phyloP scores from a whole-genome alignment of 2,888 invertebrate species.

The Brachylomia viminalis region DNA sequence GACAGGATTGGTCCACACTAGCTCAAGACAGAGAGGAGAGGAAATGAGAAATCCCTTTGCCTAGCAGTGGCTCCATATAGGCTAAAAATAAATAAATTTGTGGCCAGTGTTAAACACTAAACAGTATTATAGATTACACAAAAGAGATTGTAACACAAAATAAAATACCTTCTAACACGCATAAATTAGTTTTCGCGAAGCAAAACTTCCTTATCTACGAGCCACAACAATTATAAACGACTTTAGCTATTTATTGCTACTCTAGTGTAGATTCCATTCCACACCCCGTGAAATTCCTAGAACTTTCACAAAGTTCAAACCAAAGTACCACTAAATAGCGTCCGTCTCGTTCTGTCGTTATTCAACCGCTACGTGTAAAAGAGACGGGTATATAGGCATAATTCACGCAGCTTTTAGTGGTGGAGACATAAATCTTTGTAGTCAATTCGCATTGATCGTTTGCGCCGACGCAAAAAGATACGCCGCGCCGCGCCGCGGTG shows the following conservation, averaged over 20 bases:
- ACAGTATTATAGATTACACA: constrained; percentile 11
- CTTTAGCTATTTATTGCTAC: constrained; percentile 62
- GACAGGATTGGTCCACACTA: not conserved
- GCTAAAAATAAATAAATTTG: not conserved
- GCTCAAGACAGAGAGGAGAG: not conserved
- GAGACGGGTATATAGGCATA: constrained; percentile 73
- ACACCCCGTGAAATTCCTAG: constrained; percentile 59
- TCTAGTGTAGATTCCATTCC: constrained; percentile 58
- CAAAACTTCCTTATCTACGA: constrained; percentile 54
- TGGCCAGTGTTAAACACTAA: constrained; percentile 17
- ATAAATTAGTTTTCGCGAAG: constrained; percentile 52
- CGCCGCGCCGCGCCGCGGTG: constrained; percentile 69
- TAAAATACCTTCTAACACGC: constrained; percentile 38
- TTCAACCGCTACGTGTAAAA: constrained; percentile 56
- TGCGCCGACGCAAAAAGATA: constrained; percentile 81
- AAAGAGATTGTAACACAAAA: constrained; percentile 36
- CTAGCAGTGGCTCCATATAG: not conserved
- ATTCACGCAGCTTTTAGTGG: constrained; percentile 83
- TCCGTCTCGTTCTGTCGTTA: constrained; percentile 59
- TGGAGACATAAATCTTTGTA: constrained; percentile 82
- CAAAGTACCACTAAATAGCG: constrained; percentile 59
- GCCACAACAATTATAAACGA: constrained; percentile 57
- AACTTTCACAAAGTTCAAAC: constrained; percentile 67
- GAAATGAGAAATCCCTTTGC: not conserved
- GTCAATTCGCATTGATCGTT: constrained; percentile 78